Base-by-base conservation (phyloP, 2,888 invertebrate genomes). In the Cantharis lateralis region DNA sequence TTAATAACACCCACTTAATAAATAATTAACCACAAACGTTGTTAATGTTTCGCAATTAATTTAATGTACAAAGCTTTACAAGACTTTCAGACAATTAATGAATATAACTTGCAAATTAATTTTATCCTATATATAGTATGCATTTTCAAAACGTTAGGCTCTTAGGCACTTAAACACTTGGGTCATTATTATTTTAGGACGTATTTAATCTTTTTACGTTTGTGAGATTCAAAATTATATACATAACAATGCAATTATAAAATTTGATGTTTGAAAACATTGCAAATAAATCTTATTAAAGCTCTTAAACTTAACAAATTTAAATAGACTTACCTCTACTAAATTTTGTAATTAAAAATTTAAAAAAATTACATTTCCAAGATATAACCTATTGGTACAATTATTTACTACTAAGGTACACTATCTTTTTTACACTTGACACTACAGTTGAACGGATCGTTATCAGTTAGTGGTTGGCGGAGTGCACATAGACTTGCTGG, bases 391-490 rank as follows among this genome's bases (percentile, higher is more conserved):
- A 48, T n/a, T 48, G n/a, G 48, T n/a, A 9, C 48, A 48, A 48
- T 48, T 48, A 48, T 48, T n/a, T 48, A 48, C n/a, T 48, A 48
- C 48, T 48, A 32, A 13, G n/a, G 1, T 48, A 69, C 69, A 69
- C 69, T 69, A 69, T 20, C 10, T 48, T 48, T 24, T 48, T 70
- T 48, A 24, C 66, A 72, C 68, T 76, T 70, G 66, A 68, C 74
- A 74, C 71, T 71, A 74, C 68, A 64, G 64, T 75, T 68, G 66
- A 75, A 62, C 48, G 78, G 78, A 78, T 78, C 78, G 78, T 78
- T 78, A 78, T 72, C 78, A 62, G 70, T 74, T 48, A 75, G 78
- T 78, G 78, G 75, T 78, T 78, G 72, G 61, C 70, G 32, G 78
- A 78, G 72, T 75, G 78, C 63, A 72, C 72, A 75, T 72, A 64